phyloP scores from a whole-genome alignment of 2,888 invertebrate genomes.

The Azorinus chamasolen region DNA sequence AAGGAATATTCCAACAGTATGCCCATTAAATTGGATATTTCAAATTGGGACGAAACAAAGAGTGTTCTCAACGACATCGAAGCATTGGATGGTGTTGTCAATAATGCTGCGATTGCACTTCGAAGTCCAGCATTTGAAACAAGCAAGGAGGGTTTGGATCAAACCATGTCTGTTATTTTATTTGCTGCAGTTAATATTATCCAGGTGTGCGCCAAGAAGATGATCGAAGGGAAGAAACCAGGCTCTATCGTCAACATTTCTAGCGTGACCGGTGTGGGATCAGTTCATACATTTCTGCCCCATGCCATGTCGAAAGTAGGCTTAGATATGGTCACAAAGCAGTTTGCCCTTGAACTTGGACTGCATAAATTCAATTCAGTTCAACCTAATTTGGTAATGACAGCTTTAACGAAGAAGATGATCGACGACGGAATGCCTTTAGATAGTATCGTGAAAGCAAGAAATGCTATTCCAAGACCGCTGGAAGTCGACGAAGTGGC shows the following conservation, averaged over 20 bases:
- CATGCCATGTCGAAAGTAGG: slow-evolving; percentile 22
- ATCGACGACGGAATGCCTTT: slow-evolving; percentile 93
- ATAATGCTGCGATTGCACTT: slow-evolving; percentile 92
- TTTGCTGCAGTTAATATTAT: slow-evolving; percentile 11
- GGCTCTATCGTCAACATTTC: slow-evolving; percentile 32
- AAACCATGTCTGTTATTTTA: slow-evolving; percentile 1
- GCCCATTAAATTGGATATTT: slow-evolving; percentile 90
- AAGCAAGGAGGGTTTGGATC: background rate
- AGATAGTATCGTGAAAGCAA: slow-evolving; percentile 90
- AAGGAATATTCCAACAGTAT: slow-evolving; percentile 60
- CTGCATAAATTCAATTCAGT: slow-evolving; percentile 93
- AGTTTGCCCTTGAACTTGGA: slow-evolving; percentile 88
- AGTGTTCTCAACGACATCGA: slow-evolving; percentile 89
- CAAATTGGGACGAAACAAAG: slow-evolving; percentile 92
- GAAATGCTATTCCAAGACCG: slow-evolving; percentile 93
- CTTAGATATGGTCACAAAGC: slow-evolving; percentile 19
- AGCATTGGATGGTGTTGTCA: slow-evolving; percentile 93
- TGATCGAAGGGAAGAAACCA: background rate
- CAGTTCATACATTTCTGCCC: background rate
- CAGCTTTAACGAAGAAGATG: slow-evolving; percentile 92
- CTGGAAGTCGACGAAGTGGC: slow-evolving; percentile 87
- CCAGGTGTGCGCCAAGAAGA: slow-evolving; percentile 19
- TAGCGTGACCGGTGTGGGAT: background rate
- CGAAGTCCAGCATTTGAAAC: slow-evolving; percentile 4
- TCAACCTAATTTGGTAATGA: slow-evolving; percentile 97